Base-by-base conservation (phyloP, 2,888 invertebrate species). In the Lagria hirta region DNA sequence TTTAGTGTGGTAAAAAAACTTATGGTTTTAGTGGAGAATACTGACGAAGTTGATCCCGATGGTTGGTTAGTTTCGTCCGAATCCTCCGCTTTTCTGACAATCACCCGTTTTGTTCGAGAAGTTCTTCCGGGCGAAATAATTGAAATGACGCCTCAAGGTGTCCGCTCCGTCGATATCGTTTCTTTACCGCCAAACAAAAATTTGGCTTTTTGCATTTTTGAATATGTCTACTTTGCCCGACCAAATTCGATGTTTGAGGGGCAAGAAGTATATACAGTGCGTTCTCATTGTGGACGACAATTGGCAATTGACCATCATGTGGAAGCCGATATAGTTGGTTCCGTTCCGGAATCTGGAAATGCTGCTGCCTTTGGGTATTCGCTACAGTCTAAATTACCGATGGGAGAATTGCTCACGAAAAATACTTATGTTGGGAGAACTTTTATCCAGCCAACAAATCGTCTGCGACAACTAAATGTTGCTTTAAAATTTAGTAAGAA, bases 51-150 rank as follows among this genome's bases (percentile, higher is more conserved):
- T 4, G 18, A 15, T 78, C 83, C 84, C 1, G 89, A 89, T 60
- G 97, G 95, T 1, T 99, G 92, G 91, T 91, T 97, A 0, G 90
- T 97, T 12, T 91, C 96, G 0, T 97, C 97, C 0, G 98, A 99
- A 73, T 95, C 97, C 0, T 98, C 97, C 64, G 92, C 95, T 2
- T 96, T 98, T 66, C 79, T 94, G 4, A 88, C 93, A 10, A 88
- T 95, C 42, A 93, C 94, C 0, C 80, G 86, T 17, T 93, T 94
- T 68, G 83, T 90, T 1, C 82, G 96, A 29, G 98, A 98, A 72
- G 92, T 98, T 11, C 77, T 86, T 44, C 96, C 97, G 0, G 66
- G 98, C 1, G 98, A 99, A 75, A 96, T 98, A 37, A 83, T 99
- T 2, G 94, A 95, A 73, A 77, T 98, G 66, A 89, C 91, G 0